Evolutionary conservation across 1,140 invertebrate genomes (phyloP).

Genomic region (Pomacea maculata): DNA sequence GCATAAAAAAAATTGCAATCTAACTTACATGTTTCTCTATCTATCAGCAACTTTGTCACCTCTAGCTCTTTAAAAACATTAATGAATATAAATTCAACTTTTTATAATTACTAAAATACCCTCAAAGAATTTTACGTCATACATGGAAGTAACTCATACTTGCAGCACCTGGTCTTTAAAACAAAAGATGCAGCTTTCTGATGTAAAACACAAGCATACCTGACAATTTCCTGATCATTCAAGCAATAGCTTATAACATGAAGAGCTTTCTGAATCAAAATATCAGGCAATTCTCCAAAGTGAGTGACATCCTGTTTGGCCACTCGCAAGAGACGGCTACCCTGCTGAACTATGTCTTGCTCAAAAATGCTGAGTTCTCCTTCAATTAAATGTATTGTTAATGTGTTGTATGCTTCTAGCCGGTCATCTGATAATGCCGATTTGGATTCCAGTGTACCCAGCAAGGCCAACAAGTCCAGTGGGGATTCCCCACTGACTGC

Average conservation of each 20-base stretch:
- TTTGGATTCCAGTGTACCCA: slow-evolving; percentile 31
- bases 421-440: slow-evolving; percentile 20
- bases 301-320: slow-evolving; percentile 38
- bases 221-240: slow-evolving; percentile 43
- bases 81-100: not conserved
- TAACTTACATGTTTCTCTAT: no score
- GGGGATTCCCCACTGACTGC: not conserved
- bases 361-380: slow-evolving; percentile 40
- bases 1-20: no score
- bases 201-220: slow-evolving; percentile 28
- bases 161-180: no score
- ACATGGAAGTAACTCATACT: no score
- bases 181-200: no score
- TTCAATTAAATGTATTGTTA: slow-evolving; percentile 39
- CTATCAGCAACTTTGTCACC: not conserved
- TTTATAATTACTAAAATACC: not conserved
- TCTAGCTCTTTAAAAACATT: not conserved
- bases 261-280: slow-evolving; percentile 37
- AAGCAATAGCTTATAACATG: slow-evolving; percentile 46
- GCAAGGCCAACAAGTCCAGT: slow-evolving; percentile 19
- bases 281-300: slow-evolving; percentile 10
- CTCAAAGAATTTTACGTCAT: not conserved
- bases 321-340: slow-evolving; percentile 25
- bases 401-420: slow-evolving; percentile 32
- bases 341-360: slow-evolving; percentile 40